Percentiles rank a stretch among this genome's conserved stretches.
phyloP scores from a whole-genome alignment of 2,888 invertebrate species.

The Oxystoma pomonae region DNA sequence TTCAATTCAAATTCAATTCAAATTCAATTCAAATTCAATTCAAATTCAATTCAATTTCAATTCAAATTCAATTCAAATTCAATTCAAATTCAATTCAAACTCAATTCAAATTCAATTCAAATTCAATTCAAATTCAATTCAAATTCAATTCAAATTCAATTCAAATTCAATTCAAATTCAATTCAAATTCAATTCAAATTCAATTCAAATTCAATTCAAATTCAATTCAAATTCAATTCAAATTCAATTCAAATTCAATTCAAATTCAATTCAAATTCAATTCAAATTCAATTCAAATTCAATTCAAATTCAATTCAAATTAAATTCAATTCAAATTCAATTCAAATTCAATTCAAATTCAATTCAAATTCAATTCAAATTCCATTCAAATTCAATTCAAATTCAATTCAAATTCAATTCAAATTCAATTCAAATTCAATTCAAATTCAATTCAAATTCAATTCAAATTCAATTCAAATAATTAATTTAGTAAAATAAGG shows the following conservation, averaged over 20 bases:
- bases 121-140: not conserved
- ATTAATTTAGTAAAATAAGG: too few relatives aligned
- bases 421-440: not conserved
- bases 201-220: not conserved
- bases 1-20: not conserved
- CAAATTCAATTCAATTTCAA: not conserved
- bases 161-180: not conserved
- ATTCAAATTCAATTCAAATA: not conserved
- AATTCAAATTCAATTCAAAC: not conserved
- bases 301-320: not conserved
- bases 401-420: constrained; percentile 1
- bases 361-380: constrained; percentile 1
- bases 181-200: not conserved
- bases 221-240: not conserved
- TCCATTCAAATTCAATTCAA: not conserved
- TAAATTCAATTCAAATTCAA: not conserved
- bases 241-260: not conserved
- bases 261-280: not conserved
- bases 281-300: not conserved
- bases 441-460: constrained; percentile 1
- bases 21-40: not conserved
- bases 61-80: not conserved
- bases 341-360: not conserved
- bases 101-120: not conserved
- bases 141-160: not conserved